Base-by-base conservation (phyloP, 1,140 invertebrate genomes). In the Spodoptera litura region DNA sequence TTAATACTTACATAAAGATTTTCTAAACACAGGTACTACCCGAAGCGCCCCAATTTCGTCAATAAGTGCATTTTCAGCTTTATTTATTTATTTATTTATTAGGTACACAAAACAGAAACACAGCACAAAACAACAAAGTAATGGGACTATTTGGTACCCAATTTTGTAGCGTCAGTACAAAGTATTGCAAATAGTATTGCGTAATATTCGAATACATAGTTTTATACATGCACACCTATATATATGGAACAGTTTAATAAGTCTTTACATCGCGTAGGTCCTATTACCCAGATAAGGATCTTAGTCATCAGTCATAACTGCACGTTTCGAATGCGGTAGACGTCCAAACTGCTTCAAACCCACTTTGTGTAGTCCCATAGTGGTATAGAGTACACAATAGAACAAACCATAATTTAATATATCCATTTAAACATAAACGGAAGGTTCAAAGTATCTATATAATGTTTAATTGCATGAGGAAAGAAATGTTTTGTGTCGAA, bases 251-350 rank as follows among this genome's bases (percentile, higher is more conserved):
- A 3, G 25, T 25, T 25, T 74, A 61, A n/a, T 44, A 61, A 27
- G 27, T 56, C 12, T 9, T 55, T 8, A n/a, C 52, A 56, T 38
- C 53, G 52, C 31, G 52, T 52, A 71, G 52, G 56, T 44, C 56
- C 35, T 58, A 59, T 59, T 59, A 59, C 10, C 13, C 38, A 51
- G 55, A 59, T 59, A 59, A 13, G 55, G 31, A 59, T 73, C 56
- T 44, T 9, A 10, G 31, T 15, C 20, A 73, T 59, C 9, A 49
- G 4, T 59, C 49, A 75, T 75, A 75, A 75, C 25, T 62, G 56
- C 73, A 75, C 59, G 58, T 62, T 53, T 64, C 0, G 59, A 31
- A 64, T 49, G 56, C 68, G 68, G 68, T 1, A 55, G n/a, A 20
- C 56, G 49, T 73, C 27, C 71, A 13, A 59, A 59, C 4, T 52